These are phyloP conservation scores for Lathronympha strigana DNA, from an alignment of 2,888 invertebrate genomes.

Conservation along the genomic window DNA sequence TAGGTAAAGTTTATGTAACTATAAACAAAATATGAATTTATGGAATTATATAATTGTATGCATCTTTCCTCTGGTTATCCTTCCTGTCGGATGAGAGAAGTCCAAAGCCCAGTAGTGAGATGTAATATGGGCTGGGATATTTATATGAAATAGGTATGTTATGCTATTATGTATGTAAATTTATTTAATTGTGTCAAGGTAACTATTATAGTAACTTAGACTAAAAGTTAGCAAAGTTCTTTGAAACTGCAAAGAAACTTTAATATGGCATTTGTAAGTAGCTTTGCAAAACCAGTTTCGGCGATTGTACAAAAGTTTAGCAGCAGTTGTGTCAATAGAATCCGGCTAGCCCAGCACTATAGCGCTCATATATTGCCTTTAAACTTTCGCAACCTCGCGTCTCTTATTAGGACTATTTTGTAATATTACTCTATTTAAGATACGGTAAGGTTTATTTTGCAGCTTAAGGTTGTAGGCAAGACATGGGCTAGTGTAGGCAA, in stretches of 20 bases:
- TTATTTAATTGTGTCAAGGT: background rate
- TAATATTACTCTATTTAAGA: background rate
- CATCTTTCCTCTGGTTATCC: too few relatives aligned
- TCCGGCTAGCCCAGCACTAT: constrained; percentile 38
- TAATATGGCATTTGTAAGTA: constrained; percentile 7
- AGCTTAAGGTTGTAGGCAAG: background rate
- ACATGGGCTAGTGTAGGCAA: constrained; percentile 9
- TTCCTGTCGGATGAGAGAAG: too few relatives aligned
- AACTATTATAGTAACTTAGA: background rate
- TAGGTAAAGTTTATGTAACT: too few relatives aligned
- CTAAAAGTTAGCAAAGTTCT: background rate
- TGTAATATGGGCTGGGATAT: too few relatives aligned
- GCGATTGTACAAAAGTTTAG: constrained; percentile 38
- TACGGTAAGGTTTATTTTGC: constrained; percentile 11
- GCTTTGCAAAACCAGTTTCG: constrained; percentile 33
- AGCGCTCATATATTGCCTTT: constrained; percentile 25
- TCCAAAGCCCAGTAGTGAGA: too few relatives aligned
- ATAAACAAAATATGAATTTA: too few relatives aligned
- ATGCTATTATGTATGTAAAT: too few relatives aligned
- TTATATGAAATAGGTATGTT: too few relatives aligned
- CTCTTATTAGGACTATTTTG: background rate
- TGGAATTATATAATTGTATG: too few relatives aligned
- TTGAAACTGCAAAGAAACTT: constrained; percentile 35
- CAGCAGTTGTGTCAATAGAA: constrained; percentile 41
- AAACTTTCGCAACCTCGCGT: constrained; percentile 12